A percentile compares a stretch with the other conserved stretches of the same genome.
Evolutionary conservation across 2,113 vertebrate species (phyloP).

Genomic region (Nymphicus hollandicus): DNA sequence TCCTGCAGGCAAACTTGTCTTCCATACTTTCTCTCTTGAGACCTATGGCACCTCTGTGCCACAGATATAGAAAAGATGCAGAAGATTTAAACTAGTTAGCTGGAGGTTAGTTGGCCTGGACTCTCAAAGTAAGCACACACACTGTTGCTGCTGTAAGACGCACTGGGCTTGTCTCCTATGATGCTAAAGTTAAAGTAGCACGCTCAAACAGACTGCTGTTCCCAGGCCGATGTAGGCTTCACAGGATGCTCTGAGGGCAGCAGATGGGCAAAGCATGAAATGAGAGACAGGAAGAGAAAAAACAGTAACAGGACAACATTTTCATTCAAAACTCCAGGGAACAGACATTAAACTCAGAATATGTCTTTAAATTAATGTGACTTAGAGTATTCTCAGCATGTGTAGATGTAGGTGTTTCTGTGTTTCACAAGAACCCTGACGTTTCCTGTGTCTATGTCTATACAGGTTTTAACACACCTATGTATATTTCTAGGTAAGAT

Average conservation of each 20-base stretch:
- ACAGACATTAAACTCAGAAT: not conserved
- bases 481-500: not conserved
- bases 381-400: not conserved
- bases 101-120: not conserved
- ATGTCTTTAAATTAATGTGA: not conserved
- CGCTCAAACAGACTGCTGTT: not conserved
- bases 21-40: not conserved
- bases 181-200: not conserved
- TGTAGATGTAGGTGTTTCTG: not conserved
- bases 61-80: not conserved
- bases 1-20: not conserved
- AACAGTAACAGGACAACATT: not conserved
- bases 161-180: not conserved
- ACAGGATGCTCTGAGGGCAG: not conserved
- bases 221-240: not conserved
- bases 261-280: not conserved
- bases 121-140: not conserved
- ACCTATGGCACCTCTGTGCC: not conserved
- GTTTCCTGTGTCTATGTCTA: not conserved
- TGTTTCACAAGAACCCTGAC: not conserved
- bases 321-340: not conserved
- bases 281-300: not conserved
- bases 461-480: not conserved
- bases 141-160: not conserved
- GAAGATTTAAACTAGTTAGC: not conserved